Evolutionary conservation across 2,797 vertebrate genomes (phyloP).

Genomic region (Gastrophryne carolinensis): DNA sequence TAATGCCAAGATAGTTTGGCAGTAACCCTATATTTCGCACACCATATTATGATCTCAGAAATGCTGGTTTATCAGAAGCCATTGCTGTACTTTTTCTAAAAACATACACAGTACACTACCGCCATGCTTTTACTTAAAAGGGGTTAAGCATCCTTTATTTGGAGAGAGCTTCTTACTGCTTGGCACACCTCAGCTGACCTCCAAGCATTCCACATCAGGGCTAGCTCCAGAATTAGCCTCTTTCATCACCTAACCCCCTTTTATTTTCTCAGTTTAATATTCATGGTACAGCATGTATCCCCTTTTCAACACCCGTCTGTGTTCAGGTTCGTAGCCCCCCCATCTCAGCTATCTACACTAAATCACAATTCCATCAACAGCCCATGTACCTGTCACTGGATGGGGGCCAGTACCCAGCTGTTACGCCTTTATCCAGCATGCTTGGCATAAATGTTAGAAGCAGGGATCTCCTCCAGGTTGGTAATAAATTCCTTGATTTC

Average conservation of each 20-base stretch:
- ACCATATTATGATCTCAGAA: neutral
- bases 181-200: constrained; percentile 17
- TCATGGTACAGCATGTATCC: constrained; percentile 26
- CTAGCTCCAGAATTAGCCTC: constrained; percentile 11
- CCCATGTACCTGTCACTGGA: constrained; percentile 38
- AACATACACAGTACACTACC: neutral
- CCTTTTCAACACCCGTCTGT: constrained; percentile 33
- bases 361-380: neutral
- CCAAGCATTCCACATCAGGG: constrained; percentile 17
- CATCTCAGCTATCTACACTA: neutral
- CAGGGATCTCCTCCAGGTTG: neutral
- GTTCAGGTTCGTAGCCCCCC: neutral
- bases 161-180: neutral
- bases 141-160: neutral
- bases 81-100: neutral
- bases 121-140: neutral
- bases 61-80: neutral
- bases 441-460: constrained; percentile 8
- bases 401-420: constrained; percentile 13
- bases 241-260: constrained; percentile 32
- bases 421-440: constrained; percentile 18
- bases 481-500: neutral
- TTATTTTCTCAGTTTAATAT: constrained; percentile 29
- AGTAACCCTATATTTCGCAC: too few species aligned
- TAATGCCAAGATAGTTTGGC: too few species aligned